These are phyloP conservation scores for Folsomia candida DNA, from an alignment of 2,888 invertebrate species.

Conservation along the genomic window DNA sequence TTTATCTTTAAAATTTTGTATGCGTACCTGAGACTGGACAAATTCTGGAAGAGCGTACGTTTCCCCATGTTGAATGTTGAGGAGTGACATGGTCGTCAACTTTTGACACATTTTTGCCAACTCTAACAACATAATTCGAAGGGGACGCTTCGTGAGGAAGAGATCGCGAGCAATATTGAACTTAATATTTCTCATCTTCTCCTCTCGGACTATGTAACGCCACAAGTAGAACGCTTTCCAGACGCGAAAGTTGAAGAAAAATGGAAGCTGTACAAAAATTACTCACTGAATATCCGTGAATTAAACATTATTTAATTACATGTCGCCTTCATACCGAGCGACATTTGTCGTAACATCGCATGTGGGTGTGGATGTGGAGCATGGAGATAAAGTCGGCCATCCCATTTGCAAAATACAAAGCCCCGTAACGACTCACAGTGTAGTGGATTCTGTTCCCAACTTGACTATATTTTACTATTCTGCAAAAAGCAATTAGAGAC, in stretches of 20 bases:
- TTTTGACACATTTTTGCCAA: slow-evolving; percentile 68
- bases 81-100: slow-evolving; percentile 43
- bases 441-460: slow-evolving; percentile 70
- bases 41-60: slow-evolving; percentile 42
- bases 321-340: slow-evolving; percentile 19
- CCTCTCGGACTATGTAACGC: slow-evolving; percentile 69
- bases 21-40: background rate
- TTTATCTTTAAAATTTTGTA: too few species aligned
- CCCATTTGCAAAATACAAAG: slow-evolving; percentile 61
- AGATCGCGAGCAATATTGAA: slow-evolving; percentile 65
- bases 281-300: background rate
- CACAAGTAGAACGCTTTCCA: slow-evolving; percentile 75
- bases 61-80: slow-evolving; percentile 31
- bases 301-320: background rate
- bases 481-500: slow-evolving; percentile 54
- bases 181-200: slow-evolving; percentile 65
- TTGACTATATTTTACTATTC: slow-evolving; percentile 70
- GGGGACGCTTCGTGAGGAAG: slow-evolving; percentile 69
- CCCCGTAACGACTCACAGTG: slow-evolving; percentile 78
- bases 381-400: slow-evolving; percentile 39
- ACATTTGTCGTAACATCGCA: slow-evolving; percentile 41
- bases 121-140: slow-evolving; percentile 69
- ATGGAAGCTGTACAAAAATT: slow-evolving; percentile 53
- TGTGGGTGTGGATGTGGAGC: slow-evolving; percentile 44
- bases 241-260: slow-evolving; percentile 55